Base-by-base conservation (phyloP, 2,888 invertebrate species). In the Aphidius colemani region DNA sequence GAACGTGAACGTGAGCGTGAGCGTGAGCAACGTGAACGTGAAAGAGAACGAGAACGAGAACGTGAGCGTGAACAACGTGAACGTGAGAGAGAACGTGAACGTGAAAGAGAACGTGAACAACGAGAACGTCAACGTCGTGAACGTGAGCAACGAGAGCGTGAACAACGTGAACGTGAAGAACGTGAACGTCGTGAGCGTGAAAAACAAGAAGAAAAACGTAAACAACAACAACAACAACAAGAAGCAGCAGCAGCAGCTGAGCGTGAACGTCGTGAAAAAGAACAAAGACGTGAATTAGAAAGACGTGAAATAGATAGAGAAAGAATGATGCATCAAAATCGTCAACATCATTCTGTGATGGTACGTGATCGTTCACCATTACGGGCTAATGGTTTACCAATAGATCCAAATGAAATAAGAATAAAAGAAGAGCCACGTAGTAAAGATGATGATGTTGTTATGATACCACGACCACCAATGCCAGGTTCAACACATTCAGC, bases 321-420 rank as follows among this genome's bases (percentile, higher is more conserved):
- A 86, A 78, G 88, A 85, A 72, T 68, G 86, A 88, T 82, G 83
- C 85, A 77, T 70, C 83, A 65, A 86, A 86, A 66, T 74, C 83
- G 66, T 41, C 80, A 80, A 41, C 80, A 79, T 51, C 30, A 30
- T 30, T 73, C 76, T 7, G 71, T 75, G 6, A 73, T 78, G 18
- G 72, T 75, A 67, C 79, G 90, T 6, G 90, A 90, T 69, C 86
- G 94, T 59, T 93, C 93, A 7, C 94, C 94, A 6, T 83, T 93
- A 61, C 86, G 93, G 41, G 13, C 13, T 30, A 92, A 90, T 78
- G 91, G 91, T 7, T 62, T 61, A 7, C 63, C 64, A 7, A 72
- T 74, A 8, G 74, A 72, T 11, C 70, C 72, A 4, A 68, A 74
- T 59, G 77, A 76, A 58, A 85, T 82, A 78, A 85, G 89, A 70